Evolutionary conservation across 2,797 vertebrate genomes (phyloP).

Genomic region (Muraenolepis orangiensis): DNA sequence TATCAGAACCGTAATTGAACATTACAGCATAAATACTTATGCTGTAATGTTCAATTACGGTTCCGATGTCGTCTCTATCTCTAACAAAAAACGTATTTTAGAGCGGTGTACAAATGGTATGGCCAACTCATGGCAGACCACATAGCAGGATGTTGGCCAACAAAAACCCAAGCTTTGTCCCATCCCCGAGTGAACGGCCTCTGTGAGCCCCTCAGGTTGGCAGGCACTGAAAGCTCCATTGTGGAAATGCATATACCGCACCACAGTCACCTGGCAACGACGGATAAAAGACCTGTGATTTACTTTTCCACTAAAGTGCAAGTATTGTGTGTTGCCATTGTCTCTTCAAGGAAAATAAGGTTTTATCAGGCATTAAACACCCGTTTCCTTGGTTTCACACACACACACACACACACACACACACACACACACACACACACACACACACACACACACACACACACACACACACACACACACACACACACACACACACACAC

Average conservation of each 20-base stretch:
- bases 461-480: conserved; percentile 10
- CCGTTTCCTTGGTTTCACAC: conserved; percentile 29
- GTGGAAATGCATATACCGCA: conserved; percentile 33
- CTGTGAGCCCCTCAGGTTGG: conserved; percentile 12
- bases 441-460: background rate
- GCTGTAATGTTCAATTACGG: no score
- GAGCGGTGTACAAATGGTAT: no score
- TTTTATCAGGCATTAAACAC: conserved; percentile 35
- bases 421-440: background rate
- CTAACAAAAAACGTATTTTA: no score
- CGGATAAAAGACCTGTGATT: conserved; percentile 29
- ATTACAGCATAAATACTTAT: no score
- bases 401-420: background rate
- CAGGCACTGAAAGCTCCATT: conserved; percentile 32
- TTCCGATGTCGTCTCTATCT: no score
- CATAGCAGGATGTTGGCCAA: no score
- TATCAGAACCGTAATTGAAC: background rate
- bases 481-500: background rate
- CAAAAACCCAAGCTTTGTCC: background rate
- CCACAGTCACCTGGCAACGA: conserved; percentile 50
- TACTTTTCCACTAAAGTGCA: conserved; percentile 35
- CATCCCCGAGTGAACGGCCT: background rate
- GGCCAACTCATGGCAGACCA: no score
- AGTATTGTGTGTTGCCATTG: conserved; percentile 30
- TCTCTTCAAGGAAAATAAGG: conserved; percentile 25